These are phyloP conservation scores for Platysternon megacephalum DNA, from an alignment of 2,113 vertebrate species.

Conservation along the genomic window DNA sequence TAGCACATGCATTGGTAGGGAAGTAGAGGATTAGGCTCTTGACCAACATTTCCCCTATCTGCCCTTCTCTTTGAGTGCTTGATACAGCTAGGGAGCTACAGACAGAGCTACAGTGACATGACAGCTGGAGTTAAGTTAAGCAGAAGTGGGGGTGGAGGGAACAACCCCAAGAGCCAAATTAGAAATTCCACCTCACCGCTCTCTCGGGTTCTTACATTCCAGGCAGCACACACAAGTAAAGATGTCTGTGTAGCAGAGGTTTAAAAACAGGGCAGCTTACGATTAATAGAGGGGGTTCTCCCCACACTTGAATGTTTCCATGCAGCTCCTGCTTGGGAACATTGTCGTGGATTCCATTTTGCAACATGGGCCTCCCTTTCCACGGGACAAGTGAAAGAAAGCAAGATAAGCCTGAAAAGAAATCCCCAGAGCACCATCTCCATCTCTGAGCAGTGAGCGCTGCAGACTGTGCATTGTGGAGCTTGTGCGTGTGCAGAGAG, in stretches of 20 bases:
- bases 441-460: accelerated
- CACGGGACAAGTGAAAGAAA: background rate
- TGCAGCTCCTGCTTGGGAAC: accelerated
- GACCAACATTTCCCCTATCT: background rate
- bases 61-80: background rate
- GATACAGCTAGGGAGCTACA: background rate
- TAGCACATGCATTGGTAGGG: background rate
- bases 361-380: background rate
- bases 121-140: conserved; percentile 58
- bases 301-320: accelerated
- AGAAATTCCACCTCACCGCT: background rate
- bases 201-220: background rate
- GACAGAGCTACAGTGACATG: background rate
- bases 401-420: background rate
- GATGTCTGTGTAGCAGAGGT: background rate
- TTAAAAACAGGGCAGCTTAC: background rate
- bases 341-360: background rate
- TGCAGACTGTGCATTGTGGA: accelerated
- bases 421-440: accelerated
- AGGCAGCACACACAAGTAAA: background rate
- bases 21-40: background rate
- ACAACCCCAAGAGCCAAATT: conserved; percentile 60
- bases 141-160: background rate
- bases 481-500: accelerated
- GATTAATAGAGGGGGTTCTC: background rate